Evolutionary conservation across 2,888 invertebrate species (phyloP), one percentile per base, ranked within the genome.

Genomic region (Zaprionus lineosus): DNA sequence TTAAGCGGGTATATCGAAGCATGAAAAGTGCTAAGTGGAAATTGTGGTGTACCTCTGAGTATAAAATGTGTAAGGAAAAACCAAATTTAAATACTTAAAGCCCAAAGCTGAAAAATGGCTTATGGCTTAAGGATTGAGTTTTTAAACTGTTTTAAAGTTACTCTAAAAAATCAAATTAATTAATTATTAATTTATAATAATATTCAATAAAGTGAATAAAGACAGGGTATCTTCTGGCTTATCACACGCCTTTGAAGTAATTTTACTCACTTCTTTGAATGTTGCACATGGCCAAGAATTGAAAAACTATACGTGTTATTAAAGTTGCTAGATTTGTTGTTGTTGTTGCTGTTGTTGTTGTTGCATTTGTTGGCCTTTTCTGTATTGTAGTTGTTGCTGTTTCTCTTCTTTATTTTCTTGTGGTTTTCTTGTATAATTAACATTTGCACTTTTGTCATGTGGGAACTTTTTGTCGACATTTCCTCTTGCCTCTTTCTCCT

Each of bases 391-490:
- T 4, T 28, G 5, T 6, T 61, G 9, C 21, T 46, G 37, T 21
- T n/a, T 16, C 11, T 31, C n/a, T n/a, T n/a, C n/a, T n/a, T n/a
- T n/a, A n/a, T n/a, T n/a, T n/a, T n/a, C n/a, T n/a, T n/a, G n/a
- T n/a, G n/a, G 18, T 11, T 34, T 44, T 8, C 37, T 12, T 37
- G 11, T 36, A 40, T 55, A 46, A 66, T 67, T 67, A 48, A 55
- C 55, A 53, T 58, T 55, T 58, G 56, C 65, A 56, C 66, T 72
- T 43, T 47, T 40, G 51, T 37, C 51, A 61, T 73, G 69, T 73
- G 69, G 73, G 68, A 69, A 73, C 24, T 73, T 59, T 44, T 72
- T 55, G 11, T 47, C 46, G 28, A n/a, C n/a, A n/a, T n/a, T 50
- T 72, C 55, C 31, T 28, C 12, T 19, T 39, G 12, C 34, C 29